Evolutionary conservation across 2,797 vertebrate genomes (phyloP).

Genomic region (Columba guinea): DNA sequence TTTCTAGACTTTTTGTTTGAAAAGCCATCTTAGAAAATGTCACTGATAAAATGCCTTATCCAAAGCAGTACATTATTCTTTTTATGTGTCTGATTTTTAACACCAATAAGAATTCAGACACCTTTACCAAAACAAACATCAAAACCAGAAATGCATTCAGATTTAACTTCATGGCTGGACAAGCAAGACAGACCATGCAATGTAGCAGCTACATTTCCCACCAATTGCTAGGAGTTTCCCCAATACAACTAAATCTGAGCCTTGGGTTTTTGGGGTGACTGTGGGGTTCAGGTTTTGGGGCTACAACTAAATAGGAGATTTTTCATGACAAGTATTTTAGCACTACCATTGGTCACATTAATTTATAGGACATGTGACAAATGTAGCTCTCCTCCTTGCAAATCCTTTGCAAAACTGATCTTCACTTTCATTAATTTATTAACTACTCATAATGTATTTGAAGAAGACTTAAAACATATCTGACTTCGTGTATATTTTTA

Average conservation of each 20-base stretch:
- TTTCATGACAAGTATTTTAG: slow-evolving; percentile 51
- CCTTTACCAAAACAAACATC: slow-evolving; percentile 12
- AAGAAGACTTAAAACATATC: neutral
- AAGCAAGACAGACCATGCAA: slow-evolving; percentile 12
- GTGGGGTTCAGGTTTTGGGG: neutral
- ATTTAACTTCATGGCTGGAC: slow-evolving; percentile 35
- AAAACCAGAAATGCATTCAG: slow-evolving; percentile 50
- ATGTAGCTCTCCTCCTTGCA: neutral
- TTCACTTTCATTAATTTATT: neutral
- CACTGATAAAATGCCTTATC: slow-evolving; percentile 7
- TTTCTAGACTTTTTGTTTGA: neutral
- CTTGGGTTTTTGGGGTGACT: neutral
- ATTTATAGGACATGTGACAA: neutral
- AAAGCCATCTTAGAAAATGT: slow-evolving; percentile 7
- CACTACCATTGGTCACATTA: neutral
- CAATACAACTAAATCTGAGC: neutral
- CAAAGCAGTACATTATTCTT: neutral
- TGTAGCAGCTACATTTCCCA: neutral
- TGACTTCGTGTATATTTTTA: neutral
- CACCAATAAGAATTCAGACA: neutral
- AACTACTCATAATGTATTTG: neutral
- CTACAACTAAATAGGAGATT: slow-evolving; percentile 31
- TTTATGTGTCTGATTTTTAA: neutral
- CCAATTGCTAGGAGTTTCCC: neutral
- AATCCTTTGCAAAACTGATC: neutral